Evolutionary conservation across 37 sponge, comb jelly and placozoan genomes (phyloP).

Genomic region (Spongia lamella): DNA sequence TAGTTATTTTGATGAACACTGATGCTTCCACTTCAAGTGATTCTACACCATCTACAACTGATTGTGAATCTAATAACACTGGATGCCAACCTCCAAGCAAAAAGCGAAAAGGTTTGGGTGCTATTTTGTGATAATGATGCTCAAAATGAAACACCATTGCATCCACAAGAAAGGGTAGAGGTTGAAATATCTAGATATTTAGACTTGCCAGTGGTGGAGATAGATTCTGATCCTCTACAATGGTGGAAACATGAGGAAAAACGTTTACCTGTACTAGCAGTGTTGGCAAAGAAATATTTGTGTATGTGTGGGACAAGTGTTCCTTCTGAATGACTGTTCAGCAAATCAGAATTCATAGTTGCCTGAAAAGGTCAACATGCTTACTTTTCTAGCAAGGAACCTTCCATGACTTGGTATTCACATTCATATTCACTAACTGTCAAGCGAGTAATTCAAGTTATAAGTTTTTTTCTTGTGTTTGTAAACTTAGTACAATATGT

Average conservation of each 20-base stretch:
- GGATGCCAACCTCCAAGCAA: constrained; percentile 5
- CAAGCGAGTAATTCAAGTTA: too few relatives aligned
- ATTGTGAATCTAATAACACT: too few relatives aligned
- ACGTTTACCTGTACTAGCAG: constrained; percentile 10
- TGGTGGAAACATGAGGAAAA: constrained; percentile 15
- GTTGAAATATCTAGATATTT: constrained; percentile 2
- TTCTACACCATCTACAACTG: too few relatives aligned
- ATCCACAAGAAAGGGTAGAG: neutral
- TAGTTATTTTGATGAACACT: neutral
- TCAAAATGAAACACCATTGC: neutral
- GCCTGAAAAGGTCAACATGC: too few relatives aligned
- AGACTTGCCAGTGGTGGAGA: constrained; percentile 9
- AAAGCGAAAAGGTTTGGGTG: constrained; percentile 31
- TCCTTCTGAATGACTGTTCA: too few relatives aligned
- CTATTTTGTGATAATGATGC: constrained; percentile 34
- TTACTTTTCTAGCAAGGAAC: too few relatives aligned
- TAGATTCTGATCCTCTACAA: constrained; percentile 5
- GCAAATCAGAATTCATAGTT: too few relatives aligned
- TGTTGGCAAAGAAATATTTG: constrained; percentile 17
- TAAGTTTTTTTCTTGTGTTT: too few relatives aligned
- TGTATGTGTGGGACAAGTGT: constrained; percentile 11
- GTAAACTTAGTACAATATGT: too few relatives aligned
- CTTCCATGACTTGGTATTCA: too few relatives aligned
- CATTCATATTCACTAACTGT: too few relatives aligned
- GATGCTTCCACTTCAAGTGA: neutral